Evolutionary conservation across 2,113 vertebrate species (phyloP).

Genomic region (Ploceus nigricollis): DNA sequence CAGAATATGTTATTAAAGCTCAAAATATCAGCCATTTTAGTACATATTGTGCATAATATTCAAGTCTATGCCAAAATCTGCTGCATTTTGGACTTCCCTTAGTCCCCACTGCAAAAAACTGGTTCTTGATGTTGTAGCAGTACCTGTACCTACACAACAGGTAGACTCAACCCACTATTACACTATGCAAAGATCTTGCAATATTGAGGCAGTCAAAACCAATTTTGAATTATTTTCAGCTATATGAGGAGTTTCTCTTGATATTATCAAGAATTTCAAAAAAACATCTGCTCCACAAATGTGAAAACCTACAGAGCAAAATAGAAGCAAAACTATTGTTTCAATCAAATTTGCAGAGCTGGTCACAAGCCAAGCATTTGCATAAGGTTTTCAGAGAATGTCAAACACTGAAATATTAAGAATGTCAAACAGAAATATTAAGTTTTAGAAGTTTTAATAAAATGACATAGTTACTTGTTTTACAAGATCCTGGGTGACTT

Average conservation of each 20-base stretch:
- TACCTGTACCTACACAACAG: not conserved
- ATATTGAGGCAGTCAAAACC: not conserved
- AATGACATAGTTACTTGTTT: slow-evolving; percentile 61
- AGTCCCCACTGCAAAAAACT: not conserved
- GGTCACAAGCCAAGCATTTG: slow-evolving; percentile 43
- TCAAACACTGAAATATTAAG: slow-evolving; percentile 19
- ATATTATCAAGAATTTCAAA: not conserved
- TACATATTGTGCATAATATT: not conserved
- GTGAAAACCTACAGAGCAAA: slow-evolving; percentile 51
- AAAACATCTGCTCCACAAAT: slow-evolving; percentile 50
- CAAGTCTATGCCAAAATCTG: not conserved
- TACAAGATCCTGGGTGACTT: slow-evolving; percentile 48
- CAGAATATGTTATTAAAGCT: not conserved
- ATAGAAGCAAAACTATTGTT: slow-evolving; percentile 30
- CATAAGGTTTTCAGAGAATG: slow-evolving; percentile 49
- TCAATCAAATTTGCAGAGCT: not conserved
- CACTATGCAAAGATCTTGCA: not conserved
- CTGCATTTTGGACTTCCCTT: not conserved
- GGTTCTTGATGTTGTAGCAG: not conserved
- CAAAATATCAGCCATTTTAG: not conserved
- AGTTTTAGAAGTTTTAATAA: slow-evolving; percentile 60
- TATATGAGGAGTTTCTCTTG: not conserved
- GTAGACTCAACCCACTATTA: not conserved
- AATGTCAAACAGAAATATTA: slow-evolving; percentile 14
- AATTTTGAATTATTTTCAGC: not conserved